phyloP scores from a whole-genome alignment of 2,113 vertebrate genomes.

The Corvus moneduloides region DNA sequence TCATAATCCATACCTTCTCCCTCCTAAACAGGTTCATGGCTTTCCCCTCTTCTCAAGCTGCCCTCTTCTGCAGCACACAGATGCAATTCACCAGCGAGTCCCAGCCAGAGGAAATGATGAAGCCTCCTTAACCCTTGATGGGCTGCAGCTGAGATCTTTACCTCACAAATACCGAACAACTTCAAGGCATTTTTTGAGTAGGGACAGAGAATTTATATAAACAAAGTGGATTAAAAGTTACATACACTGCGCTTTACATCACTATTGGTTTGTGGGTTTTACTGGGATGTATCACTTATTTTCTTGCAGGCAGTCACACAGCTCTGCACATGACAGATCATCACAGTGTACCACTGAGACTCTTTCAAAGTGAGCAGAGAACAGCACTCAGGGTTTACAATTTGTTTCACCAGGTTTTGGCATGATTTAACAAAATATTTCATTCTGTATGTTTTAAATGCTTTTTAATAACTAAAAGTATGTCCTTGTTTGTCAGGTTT shows the following conservation, averaged over 20 bases:
- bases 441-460: background rate
- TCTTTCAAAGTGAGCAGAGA: background rate
- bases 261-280: background rate
- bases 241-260: background rate
- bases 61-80: background rate
- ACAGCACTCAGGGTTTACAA: background rate
- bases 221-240: background rate
- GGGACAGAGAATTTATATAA: background rate
- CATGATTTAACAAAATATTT: background rate
- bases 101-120: background rate
- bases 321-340: background rate
- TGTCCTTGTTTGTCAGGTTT: background rate
- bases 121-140: background rate
- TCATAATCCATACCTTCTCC: background rate
- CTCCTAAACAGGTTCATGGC: background rate
- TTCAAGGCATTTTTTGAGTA: background rate
- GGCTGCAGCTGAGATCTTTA: background rate
- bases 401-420: background rate
- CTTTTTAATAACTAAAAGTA: background rate
- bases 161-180: background rate
- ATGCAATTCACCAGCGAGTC: fast-evolving
- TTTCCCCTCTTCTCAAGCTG: background rate
- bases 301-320: background rate
- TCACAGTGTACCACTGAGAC: background rate
- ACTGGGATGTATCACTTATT: background rate